Conservation (phyloP, 2,113 vertebrate species). For the Odontesthes bonariensis region DNA sequence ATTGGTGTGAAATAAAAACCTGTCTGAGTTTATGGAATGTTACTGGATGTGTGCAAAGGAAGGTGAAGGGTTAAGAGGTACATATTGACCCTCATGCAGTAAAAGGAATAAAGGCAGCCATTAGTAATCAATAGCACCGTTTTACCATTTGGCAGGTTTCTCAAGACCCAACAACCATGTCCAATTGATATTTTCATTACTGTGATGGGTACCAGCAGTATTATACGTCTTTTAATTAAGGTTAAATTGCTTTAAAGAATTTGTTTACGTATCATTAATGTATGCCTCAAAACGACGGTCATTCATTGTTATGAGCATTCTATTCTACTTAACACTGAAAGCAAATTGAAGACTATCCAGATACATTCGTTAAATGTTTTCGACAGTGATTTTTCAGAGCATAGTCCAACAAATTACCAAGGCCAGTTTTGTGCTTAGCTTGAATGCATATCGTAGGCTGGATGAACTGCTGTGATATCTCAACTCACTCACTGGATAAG, state of each 20-base stretch:
- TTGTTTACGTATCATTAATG: neutral
- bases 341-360: no score
- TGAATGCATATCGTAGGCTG: no score
- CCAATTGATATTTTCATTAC: neutral
- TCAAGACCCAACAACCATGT: neutral
- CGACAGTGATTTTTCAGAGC: no score
- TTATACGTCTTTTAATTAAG: neutral
- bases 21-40: conserved; percentile 35
- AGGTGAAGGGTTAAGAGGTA: conserved; percentile 48
- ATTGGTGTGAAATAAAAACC: conserved; percentile 31
- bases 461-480: no score
- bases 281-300: no score
- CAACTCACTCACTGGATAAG: no score
- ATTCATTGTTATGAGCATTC: no score
- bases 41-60: conserved; percentile 40
- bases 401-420: no score
- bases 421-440: no score
- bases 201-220: neutral
- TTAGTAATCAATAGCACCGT: conserved; percentile 39
- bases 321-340: no score
- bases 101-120: conserved; percentile 8
- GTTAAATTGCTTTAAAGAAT: neutral
- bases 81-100: conserved; percentile 41
- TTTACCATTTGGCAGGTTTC: conserved; percentile 7
- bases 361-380: no score